phyloP scores from a whole-genome alignment of 1,140 invertebrate species.

The Anagrus nilaparvatae region DNA sequence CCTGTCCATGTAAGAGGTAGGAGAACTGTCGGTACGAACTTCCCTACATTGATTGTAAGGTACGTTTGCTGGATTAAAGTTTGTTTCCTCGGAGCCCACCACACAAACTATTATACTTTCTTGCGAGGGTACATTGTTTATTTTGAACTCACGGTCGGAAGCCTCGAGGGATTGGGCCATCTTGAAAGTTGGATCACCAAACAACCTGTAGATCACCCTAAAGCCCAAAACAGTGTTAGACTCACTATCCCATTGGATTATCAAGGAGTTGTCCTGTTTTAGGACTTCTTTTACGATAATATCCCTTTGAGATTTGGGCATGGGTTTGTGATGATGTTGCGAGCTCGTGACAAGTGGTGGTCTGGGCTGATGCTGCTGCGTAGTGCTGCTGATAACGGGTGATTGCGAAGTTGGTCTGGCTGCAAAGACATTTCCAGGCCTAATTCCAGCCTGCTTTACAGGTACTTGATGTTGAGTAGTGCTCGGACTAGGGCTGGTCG shows the following conservation, averaged over 20 bases:
- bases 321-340: conserved; percentile 51
- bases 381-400: conserved; percentile 23
- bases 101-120: conserved; percentile 88
- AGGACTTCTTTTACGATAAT: conserved; percentile 77
- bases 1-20: conserved; percentile 83
- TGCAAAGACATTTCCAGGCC: not conserved
- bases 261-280: conserved; percentile 75
- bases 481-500: not conserved
- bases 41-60: conserved; percentile 81
- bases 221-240: conserved; percentile 77
- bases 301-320: conserved; percentile 65
- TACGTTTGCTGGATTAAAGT: conserved; percentile 74
- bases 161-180: conserved; percentile 78
- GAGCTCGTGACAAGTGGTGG: conserved; percentile 63
- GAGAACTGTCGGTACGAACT: conserved; percentile 69
- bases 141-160: conserved; percentile 80
- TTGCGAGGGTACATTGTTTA: conserved; percentile 74
- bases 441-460: not conserved
- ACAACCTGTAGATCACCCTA: conserved; percentile 78
- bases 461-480: not conserved
- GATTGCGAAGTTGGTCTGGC: conserved; percentile 22
- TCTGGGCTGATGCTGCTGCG: conserved; percentile 35
- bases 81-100: conserved; percentile 80
- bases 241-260: conserved; percentile 85
- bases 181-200: conserved; percentile 82